phyloP scores from a whole-genome alignment of 2,113 vertebrate species.

The Plestiodon gilberti region DNA sequence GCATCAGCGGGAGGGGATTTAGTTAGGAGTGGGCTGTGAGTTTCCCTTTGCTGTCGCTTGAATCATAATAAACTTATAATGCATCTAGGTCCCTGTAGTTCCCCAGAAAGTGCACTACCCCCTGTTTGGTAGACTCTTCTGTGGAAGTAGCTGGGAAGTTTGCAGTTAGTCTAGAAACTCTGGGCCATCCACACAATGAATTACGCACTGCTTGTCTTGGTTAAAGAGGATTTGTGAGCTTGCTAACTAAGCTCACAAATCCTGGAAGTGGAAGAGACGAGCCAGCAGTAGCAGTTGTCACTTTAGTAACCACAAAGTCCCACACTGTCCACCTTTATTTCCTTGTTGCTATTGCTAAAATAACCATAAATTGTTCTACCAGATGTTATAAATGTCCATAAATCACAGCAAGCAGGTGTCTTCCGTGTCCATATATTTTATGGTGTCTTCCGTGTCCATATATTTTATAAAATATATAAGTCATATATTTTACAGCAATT shows the following conservation, averaged over 20 bases:
- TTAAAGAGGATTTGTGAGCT: neutral
- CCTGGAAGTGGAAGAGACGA: constrained; percentile 19
- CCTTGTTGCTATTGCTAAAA: constrained; percentile 24
- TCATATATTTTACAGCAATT: constrained; percentile 44
- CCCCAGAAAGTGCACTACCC: neutral
- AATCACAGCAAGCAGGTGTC: constrained; percentile 66
- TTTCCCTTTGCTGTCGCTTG: neutral
- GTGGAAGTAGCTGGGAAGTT: neutral
- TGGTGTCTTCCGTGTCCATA: constrained; percentile 59
- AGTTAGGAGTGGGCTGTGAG: no score
- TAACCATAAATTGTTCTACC: constrained; percentile 41
- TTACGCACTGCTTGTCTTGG: neutral
- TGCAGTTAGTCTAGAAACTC: neutral
- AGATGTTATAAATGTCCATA: constrained; percentile 50
- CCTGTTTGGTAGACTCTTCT: neutral
- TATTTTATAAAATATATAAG: no score
- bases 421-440: constrained; percentile 50
- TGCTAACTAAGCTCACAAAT: constrained; percentile 4
- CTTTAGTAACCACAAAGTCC: neutral
- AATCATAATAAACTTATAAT: neutral
- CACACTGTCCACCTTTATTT: constrained; percentile 22
- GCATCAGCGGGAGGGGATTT: no score
- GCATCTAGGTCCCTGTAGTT: no score
- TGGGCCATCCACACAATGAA: constrained; percentile 24
- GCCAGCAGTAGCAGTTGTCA: neutral